A percentile compares a stretch with the other conserved stretches of the same genome.
Evolutionary conservation across 2,888 invertebrate species (phyloP).

Genomic region (Patella depressa): DNA sequence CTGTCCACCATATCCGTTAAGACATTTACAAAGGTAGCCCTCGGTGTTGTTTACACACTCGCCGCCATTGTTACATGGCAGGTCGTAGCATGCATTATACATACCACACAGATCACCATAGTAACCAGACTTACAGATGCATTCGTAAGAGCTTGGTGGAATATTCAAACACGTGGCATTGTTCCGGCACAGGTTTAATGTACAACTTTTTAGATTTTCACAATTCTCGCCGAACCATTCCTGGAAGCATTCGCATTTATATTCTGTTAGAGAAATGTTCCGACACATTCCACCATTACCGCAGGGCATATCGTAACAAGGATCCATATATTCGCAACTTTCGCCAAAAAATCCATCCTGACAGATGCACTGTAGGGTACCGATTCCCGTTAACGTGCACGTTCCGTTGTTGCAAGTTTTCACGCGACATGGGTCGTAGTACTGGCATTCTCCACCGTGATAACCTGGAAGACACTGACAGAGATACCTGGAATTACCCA

Average conservation of each 20-base stretch:
- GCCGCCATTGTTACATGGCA: conserved; percentile 46
- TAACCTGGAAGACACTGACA: conserved; percentile 59
- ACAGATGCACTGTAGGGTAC: conserved; percentile 37
- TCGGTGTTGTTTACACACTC: conserved; percentile 37
- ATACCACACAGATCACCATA: conserved; percentile 48
- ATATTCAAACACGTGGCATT: conserved; percentile 49
- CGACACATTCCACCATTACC: conserved; percentile 35
- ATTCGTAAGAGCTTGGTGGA: conserved; percentile 36
- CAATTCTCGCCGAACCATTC: conserved; percentile 60
- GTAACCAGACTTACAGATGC: conserved; percentile 44
- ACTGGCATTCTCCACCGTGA: conserved; percentile 55
- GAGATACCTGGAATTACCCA: conserved; percentile 40
- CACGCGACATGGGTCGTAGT: conserved; percentile 44
- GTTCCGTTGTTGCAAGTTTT: conserved; percentile 35
- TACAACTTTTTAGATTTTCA: conserved; percentile 55
- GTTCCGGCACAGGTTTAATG: conserved; percentile 50
- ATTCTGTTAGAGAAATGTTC: conserved; percentile 39
- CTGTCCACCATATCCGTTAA: conserved; percentile 50
- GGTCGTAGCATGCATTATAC: conserved; percentile 48
- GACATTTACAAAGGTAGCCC: conserved; percentile 51
- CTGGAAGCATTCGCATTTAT: conserved; percentile 51
- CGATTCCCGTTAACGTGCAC: conserved; percentile 17
- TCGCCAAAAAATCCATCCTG: conserved; percentile 44
- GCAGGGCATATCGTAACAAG: conserved; percentile 37
- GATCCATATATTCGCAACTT: conserved; percentile 44